Percentiles rank a stretch among this genome's conserved stretches.
phyloP scores from a whole-genome alignment of 2,113 vertebrate genomes.

The Suricata suricatta region DNA sequence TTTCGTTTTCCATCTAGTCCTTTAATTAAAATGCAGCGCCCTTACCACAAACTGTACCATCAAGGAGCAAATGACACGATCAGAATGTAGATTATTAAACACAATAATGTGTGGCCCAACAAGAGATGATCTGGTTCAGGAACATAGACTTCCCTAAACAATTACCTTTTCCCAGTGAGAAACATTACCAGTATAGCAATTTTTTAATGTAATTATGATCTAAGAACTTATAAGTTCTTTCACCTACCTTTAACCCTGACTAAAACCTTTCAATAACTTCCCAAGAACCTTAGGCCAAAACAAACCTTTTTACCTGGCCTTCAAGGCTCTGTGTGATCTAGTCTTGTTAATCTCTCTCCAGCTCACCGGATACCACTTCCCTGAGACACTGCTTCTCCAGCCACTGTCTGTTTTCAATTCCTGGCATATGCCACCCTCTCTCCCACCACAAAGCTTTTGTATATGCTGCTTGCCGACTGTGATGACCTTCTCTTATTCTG shows the following conservation, averaged over 20 bases:
- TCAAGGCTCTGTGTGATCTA: not conserved
- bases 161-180: conserved; percentile 53
- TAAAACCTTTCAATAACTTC: conserved; percentile 16
- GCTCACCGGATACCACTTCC: not conserved
- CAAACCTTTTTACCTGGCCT: not conserved
- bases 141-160: conserved; percentile 17
- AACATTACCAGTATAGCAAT: not conserved
- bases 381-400: not conserved
- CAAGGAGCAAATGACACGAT: conserved; percentile 24
- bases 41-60: not conserved
- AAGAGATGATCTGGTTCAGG: conserved; percentile 55
- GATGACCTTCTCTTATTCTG: not conserved
- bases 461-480: not conserved
- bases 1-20: conserved; percentile 37
- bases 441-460: not conserved
- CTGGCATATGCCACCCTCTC: not conserved
- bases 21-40: conserved; percentile 56
- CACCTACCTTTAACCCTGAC: not conserved
- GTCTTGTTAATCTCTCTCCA: not conserved
- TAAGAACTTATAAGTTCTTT: not conserved
- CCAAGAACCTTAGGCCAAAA: not conserved
- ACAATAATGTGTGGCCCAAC: not conserved
- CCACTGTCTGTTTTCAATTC: not conserved
- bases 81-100: conserved; percentile 61
- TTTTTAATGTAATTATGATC: not conserved